A percentile compares a stretch with the other conserved stretches of the same genome.
phyloP scores from a whole-genome alignment of 2,113 vertebrate species.

The Zosterops lateralis region DNA sequence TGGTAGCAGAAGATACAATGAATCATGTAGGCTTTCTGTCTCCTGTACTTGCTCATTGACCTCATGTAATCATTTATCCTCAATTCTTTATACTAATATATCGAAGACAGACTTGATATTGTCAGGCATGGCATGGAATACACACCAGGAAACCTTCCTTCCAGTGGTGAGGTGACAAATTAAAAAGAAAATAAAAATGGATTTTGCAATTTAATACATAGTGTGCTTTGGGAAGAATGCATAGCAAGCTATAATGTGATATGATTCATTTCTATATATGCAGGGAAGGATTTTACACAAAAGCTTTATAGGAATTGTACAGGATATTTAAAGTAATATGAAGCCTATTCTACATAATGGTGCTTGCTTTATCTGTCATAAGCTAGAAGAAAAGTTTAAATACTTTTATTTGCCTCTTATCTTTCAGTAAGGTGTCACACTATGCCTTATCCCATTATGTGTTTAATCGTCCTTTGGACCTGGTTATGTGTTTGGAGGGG shows the following conservation, averaged over 20 bases:
- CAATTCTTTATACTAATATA: conserved; percentile 65
- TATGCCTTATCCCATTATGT: neutral
- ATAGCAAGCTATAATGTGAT: conserved; percentile 23
- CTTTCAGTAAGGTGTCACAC: neutral
- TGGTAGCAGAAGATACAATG: neutral
- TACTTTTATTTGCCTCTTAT: neutral
- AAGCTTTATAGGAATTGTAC: neutral
- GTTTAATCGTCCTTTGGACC: conserved; percentile 21
- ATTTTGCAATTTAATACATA: conserved; percentile 65
- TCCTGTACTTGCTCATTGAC: conserved; percentile 64
- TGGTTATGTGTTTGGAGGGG: neutral
- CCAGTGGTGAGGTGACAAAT: conserved; percentile 65
- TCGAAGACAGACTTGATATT: conserved; percentile 50
- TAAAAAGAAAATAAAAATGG: conserved; percentile 65
- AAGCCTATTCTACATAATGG: neutral
- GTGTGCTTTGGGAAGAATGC: conserved; percentile 13
- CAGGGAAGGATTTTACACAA: neutral
- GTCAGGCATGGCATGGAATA: conserved; percentile 45
- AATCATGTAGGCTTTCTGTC: conserved; percentile 36
- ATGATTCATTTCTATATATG: conserved; percentile 19
- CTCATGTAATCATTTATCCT: conserved; percentile 76
- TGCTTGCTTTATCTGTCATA: neutral
- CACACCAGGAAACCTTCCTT: conserved; percentile 54
- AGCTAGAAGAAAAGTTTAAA: conserved; percentile 23
- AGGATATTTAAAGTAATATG: conserved; percentile 13